Evolutionary conservation across 1,140 invertebrate species (phyloP).

Genomic region (Hyposmocoma kahamanoa): DNA sequence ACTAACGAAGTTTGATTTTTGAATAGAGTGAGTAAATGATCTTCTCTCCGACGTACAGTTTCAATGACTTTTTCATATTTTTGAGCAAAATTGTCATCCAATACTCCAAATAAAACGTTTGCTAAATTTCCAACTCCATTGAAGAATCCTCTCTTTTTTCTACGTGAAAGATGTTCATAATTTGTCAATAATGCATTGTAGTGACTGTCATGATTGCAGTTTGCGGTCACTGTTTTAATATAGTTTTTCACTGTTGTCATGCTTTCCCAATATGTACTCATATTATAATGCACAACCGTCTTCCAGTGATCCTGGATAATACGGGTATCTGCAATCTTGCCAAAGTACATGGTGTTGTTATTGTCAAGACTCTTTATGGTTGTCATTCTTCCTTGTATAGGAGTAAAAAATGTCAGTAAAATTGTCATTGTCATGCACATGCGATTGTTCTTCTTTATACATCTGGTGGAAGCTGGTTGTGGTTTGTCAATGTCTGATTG

Average conservation of each 20-base stretch:
- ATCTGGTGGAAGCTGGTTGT: no score
- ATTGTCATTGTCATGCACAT: neutral
- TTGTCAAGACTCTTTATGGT: neutral
- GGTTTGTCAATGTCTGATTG: no score
- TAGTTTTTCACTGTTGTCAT: neutral
- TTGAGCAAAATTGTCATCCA: constrained; percentile 2
- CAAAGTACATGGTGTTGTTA: neutral
- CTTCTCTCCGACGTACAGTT: neutral
- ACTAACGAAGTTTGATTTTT: neutral
- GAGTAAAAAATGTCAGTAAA: neutral
- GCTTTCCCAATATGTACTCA: neutral
- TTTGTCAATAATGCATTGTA: neutral
- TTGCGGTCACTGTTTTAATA: neutral
- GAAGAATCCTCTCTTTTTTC: neutral
- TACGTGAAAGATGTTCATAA: neutral
- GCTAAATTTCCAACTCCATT: constrained; percentile 2
- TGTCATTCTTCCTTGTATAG: neutral
- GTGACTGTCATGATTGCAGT: neutral
- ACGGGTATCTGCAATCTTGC: neutral
- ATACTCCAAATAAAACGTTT: neutral
- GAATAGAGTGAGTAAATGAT: neutral
- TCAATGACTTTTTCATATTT: constrained; percentile 5
- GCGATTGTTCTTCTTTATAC: no score
- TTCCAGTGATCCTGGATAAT: neutral
- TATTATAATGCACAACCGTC: neutral